Conservation (phyloP, 1,140 invertebrate genomes). For the Steinernema khuongi region DNA sequence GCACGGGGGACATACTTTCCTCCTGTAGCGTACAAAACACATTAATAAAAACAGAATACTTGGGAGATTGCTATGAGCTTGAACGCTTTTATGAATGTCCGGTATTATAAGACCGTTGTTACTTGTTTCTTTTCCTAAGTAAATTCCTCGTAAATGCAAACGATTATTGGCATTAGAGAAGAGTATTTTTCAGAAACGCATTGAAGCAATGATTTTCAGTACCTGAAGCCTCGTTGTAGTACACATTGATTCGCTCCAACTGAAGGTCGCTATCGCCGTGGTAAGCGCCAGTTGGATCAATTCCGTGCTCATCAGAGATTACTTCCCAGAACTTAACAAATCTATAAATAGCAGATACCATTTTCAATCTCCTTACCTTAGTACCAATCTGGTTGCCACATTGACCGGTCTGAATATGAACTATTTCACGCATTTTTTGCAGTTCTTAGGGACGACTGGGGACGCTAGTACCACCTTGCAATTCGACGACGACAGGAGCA, state of each 20-base stretch:
- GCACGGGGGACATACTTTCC: slow-evolving; percentile 60
- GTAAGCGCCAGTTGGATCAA: slow-evolving; percentile 62
- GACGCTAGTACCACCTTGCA: neutral
- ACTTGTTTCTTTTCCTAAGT: too few species aligned
- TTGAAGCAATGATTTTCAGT: slow-evolving; percentile 71
- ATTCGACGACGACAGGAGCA: neutral
- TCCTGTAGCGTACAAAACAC: neutral
- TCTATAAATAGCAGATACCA: slow-evolving; percentile 87
- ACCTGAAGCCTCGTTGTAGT: slow-evolving; percentile 67
- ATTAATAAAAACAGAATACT: neutral
- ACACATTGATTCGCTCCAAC: slow-evolving; percentile 63
- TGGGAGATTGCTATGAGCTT: neutral
- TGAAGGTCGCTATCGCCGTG: slow-evolving; percentile 63
- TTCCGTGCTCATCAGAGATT: slow-evolving; percentile 62
- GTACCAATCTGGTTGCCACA: slow-evolving; percentile 87
- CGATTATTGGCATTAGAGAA: neutral
- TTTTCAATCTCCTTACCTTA: slow-evolving; percentile 80
- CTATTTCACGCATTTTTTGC: slow-evolving; percentile 80
- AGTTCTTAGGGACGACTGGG: neutral
- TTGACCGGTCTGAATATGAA: slow-evolving; percentile 80
- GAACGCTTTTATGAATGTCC: slow-evolving; percentile 66
- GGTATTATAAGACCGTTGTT: slow-evolving; percentile 78
- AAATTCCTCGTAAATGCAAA: neutral
- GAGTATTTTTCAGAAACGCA: neutral
- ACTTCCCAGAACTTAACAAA: slow-evolving; percentile 66